Base-by-base conservation (phyloP, 2,797 vertebrate species). In the Meriones psammophilus region DNA sequence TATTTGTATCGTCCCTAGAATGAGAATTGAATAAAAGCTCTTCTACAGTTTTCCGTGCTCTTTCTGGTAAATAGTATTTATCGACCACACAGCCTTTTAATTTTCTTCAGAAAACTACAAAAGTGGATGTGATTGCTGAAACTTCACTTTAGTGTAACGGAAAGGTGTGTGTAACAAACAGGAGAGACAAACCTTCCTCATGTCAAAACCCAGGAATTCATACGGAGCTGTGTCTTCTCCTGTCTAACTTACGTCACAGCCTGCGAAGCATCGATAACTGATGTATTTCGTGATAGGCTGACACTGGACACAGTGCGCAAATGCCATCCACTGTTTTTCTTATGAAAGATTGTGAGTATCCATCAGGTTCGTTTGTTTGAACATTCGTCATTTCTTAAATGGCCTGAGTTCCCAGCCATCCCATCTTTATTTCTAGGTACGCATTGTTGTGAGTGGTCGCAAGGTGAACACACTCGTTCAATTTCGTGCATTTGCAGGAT, bases 1-100 rank as follows among this genome's bases (percentile, higher is more conserved):
- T 64, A 89, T 69, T 92, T 87, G 36, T 68, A 62, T 81, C 60
- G 87, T 91, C 36, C 74, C 26, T 89, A 64, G 71, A 95, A 58
- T 79, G 22, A 89, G 17, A 80, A 73, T 46, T 46, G 85, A 89
- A 64, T 85, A 58, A 58, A 58, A 58, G 26, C 50, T 33, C 50
- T 33, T 33, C 20, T 28, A 69, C 71, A 78, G 69, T 36, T 89
- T 92, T 81, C 62, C 71, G 54, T 71, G n/a, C 76, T 87, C 60
- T 36, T 62, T 87, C 62, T 28, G 68, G 39, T 76, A 46, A 64
- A 13, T 24, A 39, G 36, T 13, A 87, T 54, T 77, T 90, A 71
- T 26, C 39, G 62, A 62, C 24, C 28, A 46, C 20, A 71, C 7
- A 54, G 10, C 3, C n/a, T 84, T 79, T 88, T 74, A 42, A 62